Conservation (phyloP, 2,888 invertebrate species). For the Caenorhabditis zanzibari region DNA sequence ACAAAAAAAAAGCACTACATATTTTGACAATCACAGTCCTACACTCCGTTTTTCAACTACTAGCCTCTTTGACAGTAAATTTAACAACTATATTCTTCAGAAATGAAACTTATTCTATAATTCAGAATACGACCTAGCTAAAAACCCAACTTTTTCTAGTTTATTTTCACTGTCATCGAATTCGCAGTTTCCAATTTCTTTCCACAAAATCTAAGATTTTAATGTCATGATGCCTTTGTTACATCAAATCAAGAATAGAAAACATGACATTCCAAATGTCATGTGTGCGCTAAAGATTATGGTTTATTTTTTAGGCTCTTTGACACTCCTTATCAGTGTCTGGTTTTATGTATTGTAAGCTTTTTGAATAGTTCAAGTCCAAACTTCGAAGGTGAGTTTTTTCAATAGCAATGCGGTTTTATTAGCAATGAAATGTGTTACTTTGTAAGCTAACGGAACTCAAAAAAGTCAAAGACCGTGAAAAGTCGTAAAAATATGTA, state of each 20-base stretch:
- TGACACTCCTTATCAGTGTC: conserved; percentile 27
- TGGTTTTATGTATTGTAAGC: conserved; percentile 26
- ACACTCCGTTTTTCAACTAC: no score
- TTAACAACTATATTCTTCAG: no score
- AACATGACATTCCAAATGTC: conserved; percentile 46
- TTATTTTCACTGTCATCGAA: background rate
- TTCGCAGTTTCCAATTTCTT: background rate
- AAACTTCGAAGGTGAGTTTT: conserved; percentile 5
- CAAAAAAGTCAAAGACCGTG: no score
- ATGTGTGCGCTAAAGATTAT: conserved; percentile 30
- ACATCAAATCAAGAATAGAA: conserved; percentile 23
- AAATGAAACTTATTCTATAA: background rate
- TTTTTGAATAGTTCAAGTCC: conserved; percentile 9
- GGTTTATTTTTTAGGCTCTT: conserved; percentile 27
- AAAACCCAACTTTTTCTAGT: no score
- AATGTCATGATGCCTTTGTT: no score
- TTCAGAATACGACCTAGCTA: background rate
- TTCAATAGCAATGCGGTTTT: background rate
- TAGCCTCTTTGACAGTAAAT: no score
- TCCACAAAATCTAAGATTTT: background rate
- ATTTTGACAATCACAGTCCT: no score
- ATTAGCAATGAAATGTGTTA: background rate
- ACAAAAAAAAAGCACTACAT: no score
- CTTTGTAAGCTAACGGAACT: background rate
- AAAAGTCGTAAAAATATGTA: no score